A percentile compares a stretch with the other conserved stretches of the same genome.
Evolutionary conservation across 2,888 invertebrate genomes (phyloP).

Genomic region (Caenorhabditis parvicauda): DNA sequence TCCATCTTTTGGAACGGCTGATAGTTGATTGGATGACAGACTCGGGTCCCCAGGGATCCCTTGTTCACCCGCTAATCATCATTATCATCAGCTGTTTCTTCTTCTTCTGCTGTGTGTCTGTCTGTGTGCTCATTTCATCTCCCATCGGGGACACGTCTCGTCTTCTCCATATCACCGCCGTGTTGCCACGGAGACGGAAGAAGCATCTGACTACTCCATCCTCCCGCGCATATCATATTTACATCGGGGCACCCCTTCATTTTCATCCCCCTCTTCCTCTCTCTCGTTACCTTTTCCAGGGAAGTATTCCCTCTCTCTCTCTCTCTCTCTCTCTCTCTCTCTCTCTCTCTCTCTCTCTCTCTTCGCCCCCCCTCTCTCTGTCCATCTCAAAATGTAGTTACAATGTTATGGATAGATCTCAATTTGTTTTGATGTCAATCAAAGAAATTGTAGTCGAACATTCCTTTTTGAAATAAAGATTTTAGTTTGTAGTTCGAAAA

Average conservation of each 20-base stretch:
- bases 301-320: neutral
- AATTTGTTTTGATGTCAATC: no score
- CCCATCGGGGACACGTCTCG: neutral
- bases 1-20: neutral
- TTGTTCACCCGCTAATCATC: neutral
- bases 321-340: neutral
- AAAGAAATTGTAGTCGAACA: no score
- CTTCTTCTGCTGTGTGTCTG: neutral
- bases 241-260: conserved; percentile 6
- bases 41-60: neutral
- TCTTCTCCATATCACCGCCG: neutral
- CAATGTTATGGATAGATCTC: no score
- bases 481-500: no score
- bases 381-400: no score
- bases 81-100: neutral
- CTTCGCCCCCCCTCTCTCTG: neutral
- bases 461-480: no score
- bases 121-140: conserved; percentile 15
- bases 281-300: neutral
- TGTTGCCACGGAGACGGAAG: conserved; percentile 3
- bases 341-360: conserved; percentile 1
- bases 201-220: conserved; percentile 7
- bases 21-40: neutral
- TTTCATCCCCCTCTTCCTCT: conserved; percentile 4
- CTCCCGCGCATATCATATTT: conserved; percentile 6